phyloP scores from a whole-genome alignment of 2,797 vertebrate genomes.

The Poeciliopsis turneri region DNA sequence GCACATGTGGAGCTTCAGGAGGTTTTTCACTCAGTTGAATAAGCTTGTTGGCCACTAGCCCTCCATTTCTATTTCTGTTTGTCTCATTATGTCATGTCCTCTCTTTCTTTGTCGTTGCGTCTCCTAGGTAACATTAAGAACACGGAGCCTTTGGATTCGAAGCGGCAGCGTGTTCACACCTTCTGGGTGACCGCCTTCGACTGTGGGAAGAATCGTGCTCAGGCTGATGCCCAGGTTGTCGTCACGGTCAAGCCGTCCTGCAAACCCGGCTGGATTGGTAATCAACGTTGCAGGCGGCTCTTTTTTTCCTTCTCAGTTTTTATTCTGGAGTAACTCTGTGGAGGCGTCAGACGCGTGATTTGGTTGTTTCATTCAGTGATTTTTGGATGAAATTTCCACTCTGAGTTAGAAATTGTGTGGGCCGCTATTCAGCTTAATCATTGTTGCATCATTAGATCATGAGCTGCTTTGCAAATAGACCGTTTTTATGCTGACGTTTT shows the following conservation, averaged over 20 bases:
- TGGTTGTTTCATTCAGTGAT: constrained; percentile 6
- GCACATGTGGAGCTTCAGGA: background rate
- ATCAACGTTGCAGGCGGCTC: constrained; percentile 18
- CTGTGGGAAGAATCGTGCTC: constrained; percentile 96
- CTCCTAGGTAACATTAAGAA: constrained; percentile 96
- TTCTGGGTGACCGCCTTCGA: constrained; percentile 98
- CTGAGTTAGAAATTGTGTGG: constrained; percentile 42
- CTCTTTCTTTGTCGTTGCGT: constrained; percentile 32
- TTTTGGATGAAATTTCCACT: constrained; percentile 25
- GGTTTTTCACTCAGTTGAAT: constrained; percentile 26
- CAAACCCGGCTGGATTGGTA: constrained; percentile 98
- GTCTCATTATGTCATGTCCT: constrained; percentile 35
- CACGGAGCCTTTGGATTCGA: constrained; percentile 94
- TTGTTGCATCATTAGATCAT: constrained; percentile 39
- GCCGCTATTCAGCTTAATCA: constrained; percentile 56
- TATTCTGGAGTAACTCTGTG: background rate
- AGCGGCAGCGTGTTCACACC: constrained; percentile 89
- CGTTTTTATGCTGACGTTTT: background rate
- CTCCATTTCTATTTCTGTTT: constrained; percentile 41
- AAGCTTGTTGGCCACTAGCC: constrained; percentile 52
- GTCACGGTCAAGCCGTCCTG: constrained; percentile 98
- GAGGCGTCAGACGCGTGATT: constrained; percentile 8
- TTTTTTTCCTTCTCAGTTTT: constrained; percentile 9
- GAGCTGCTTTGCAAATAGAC: constrained; percentile 32
- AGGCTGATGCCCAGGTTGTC: constrained; percentile 94